These are phyloP conservation scores for Nanorana parkeri DNA, from an alignment of 2,113 vertebrate genomes.

Conservation along the genomic window DNA sequence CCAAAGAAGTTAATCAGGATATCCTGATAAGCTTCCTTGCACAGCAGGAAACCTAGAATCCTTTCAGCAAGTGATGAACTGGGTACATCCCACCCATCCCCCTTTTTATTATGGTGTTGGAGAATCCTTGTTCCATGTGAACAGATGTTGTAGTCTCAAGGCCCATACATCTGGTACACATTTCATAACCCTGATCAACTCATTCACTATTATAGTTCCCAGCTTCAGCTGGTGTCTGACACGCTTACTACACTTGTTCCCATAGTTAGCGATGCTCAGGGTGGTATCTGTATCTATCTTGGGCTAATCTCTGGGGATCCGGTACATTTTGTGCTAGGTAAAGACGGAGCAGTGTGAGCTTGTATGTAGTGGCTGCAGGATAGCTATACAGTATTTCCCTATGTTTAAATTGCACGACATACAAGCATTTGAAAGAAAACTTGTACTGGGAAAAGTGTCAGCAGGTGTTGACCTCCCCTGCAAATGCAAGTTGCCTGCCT, in stretches of 20 bases:
- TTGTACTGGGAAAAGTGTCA: too few relatives aligned
- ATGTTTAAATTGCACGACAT: too few relatives aligned
- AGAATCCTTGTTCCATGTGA: constrained; percentile 63
- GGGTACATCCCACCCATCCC: constrained; percentile 52
- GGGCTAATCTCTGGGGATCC: too few relatives aligned
- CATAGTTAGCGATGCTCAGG: neutral
- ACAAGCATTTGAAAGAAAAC: too few relatives aligned
- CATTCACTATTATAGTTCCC: neutral
- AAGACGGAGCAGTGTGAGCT: too few relatives aligned
- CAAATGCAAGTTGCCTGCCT: too few relatives aligned
- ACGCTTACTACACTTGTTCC: constrained; percentile 8
- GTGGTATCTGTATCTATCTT: too few relatives aligned
- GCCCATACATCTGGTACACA: constrained; percentile 70
- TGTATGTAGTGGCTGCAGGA: too few relatives aligned
- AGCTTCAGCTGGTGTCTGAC: constrained; percentile 3
- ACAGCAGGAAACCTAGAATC: constrained; percentile 32
- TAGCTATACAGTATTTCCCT: too few relatives aligned
- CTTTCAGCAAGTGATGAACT: constrained; percentile 23
- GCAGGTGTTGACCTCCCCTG: too few relatives aligned
- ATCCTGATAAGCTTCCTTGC: constrained; percentile 19
- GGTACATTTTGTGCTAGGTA: too few relatives aligned
- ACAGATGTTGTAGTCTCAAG: constrained; percentile 56
- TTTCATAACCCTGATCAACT: constrained; percentile 57
- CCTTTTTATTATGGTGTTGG: constrained; percentile 1
- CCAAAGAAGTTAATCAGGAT: neutral